Base-by-base conservation (phyloP, 1,140 invertebrate species). In the Apis laboriosa region DNA sequence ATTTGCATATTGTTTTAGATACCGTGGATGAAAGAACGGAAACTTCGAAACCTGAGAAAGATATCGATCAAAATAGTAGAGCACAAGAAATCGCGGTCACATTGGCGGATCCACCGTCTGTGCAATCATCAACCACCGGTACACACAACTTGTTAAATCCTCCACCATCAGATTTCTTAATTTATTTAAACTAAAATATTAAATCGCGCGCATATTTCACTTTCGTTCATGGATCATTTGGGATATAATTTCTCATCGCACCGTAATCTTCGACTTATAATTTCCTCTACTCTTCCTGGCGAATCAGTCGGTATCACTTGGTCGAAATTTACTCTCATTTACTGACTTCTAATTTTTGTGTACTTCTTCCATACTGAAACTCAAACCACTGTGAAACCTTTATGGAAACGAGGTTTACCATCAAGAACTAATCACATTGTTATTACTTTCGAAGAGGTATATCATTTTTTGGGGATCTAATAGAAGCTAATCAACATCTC, bases 61-160 rank as follows among this genome's bases (percentile, higher is more conserved):
- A 86, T 75, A 74, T 90, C n/a, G 93, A 94, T 90, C 92, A 93
- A 76, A 92, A 84, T 79, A 85, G 88, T 72, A 90, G 88, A 84
- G 92, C 92, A 9, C 93, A 93, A 87, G 93, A 94, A 83, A 79
- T 93, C 61, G 93, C 91, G 53, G 90, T 92, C 34, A 90, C 91
- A 9, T 61, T 94, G 63, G 87, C 92, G 51, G 88, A 93, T 74
- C 90, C 91, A 56, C 90, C 92, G 28, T 56, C 76, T 15, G 60
- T 78, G 17, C 76, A 80, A 77, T 71, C 90, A 63, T 68, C 88
- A 21, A 64, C 80, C 73, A 88, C 84, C 72, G 90, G 90, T 91
- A 91, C 85, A 83, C 70, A 83, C 83, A 81, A 74, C 64, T 84
- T 88, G 76, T 63, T 85, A 83, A 86, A 84, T 58, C 86, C 53